phyloP scores from a whole-genome alignment of 53 echinoderm and acorn worm genomes.

The Arbacia lixula region DNA sequence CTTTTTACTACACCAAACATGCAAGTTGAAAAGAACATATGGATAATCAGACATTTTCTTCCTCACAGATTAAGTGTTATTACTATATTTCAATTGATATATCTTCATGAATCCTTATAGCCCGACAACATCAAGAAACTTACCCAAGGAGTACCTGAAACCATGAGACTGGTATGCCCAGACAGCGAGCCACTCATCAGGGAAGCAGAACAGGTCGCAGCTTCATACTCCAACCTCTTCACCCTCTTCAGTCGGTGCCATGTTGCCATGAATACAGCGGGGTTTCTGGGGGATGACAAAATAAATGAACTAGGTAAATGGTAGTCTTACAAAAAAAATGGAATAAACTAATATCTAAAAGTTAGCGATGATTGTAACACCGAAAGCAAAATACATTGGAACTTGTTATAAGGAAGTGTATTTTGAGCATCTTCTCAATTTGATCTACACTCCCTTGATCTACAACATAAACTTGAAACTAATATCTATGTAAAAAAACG shows the following conservation, averaged over 20 bases:
- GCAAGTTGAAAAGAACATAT: background rate
- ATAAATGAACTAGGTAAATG: constrained; percentile 22
- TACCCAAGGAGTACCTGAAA: background rate
- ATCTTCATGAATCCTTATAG: background rate
- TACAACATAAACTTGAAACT: too few relatives aligned
- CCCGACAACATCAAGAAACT: background rate
- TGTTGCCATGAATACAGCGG: background rate
- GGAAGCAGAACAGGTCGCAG: background rate
- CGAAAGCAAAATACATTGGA: background rate
- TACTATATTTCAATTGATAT: background rate
- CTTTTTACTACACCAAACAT: background rate
- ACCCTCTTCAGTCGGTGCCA: constrained; percentile 12
- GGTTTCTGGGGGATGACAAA: constrained; percentile 10
- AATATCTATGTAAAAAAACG: too few relatives aligned
- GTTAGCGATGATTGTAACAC: background rate
- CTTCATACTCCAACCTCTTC: background rate
- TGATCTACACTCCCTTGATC: background rate
- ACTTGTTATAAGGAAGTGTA: background rate
- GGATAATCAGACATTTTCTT: background rate
- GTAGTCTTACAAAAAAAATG: background rate
- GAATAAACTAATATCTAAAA: constrained; percentile 2
- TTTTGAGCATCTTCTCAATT: background rate
- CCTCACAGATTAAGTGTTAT: background rate
- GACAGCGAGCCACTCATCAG: background rate
- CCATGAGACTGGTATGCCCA: background rate